Evolutionary conservation across 2,888 invertebrate species (phyloP), one percentile per base, ranked within the genome.

Genomic region (Schizotus pectinicornis): DNA sequence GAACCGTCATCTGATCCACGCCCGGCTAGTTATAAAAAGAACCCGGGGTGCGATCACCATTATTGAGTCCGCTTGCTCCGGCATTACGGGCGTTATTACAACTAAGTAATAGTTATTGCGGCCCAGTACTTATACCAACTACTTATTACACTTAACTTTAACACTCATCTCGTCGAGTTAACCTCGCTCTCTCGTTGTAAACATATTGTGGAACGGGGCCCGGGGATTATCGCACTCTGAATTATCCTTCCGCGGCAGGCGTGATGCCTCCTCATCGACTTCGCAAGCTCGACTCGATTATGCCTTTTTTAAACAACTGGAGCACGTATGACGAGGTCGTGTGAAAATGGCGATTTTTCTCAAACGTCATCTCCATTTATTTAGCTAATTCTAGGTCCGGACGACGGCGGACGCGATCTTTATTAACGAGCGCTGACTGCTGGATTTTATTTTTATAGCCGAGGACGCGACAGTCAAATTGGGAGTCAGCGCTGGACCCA

Each of bases 91-190:
- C 71, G 68, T 73, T 72, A 74, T 74, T 74, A 75, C 72, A 64
- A 71, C 69, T 71, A 71, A 71, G 71, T 72, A 70, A 72, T 69
- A 72, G 72, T 63, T 71, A 67, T 69, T 68, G 67, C 67, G 51
- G 58, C 57, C 63, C 59, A 22, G 60, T 51, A 59, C 61, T 59
- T 56, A 53, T 65, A 71, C 69, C 71, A 73, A 72, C 70, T 70
- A 69, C 70, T 72, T 70, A 73, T 74, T 73, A 71, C 74, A 73
- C 69, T 72, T 71, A 70, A 72, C 70, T 69, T 67, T 64, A 68
- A 65, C 69, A 67, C 63, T 64, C 67, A 70, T 72, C 71, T 67
- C 65, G 70, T 65, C 63, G 61, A 63, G 64, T 66, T 65, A 64
- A 62, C 64, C 65, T 65, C 64, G 61, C 54, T 59, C 49, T 64